Conservation (phyloP, 2,797 vertebrate genomes). For the Rhinatrema bivittatum region DNA sequence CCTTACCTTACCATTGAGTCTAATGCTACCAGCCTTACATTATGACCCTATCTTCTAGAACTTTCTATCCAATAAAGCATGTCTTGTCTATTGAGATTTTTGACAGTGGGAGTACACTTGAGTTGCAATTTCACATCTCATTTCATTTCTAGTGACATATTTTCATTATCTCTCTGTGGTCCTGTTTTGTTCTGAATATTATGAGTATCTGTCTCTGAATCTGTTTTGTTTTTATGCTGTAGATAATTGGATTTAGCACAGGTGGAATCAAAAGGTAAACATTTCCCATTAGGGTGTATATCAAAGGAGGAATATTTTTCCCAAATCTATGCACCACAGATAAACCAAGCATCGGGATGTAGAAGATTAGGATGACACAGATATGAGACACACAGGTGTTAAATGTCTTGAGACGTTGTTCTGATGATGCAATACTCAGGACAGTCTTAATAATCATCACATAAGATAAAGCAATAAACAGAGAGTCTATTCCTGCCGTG, state of each 20-base stretch:
- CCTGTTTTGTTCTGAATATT: conserved; percentile 1
- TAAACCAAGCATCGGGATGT: conserved; percentile 51
- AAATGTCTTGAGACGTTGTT: conserved; percentile 43
- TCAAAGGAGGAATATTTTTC: conserved; percentile 24
- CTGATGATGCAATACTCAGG: conserved; percentile 23
- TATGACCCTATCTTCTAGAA: no score
- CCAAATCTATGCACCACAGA: conserved; percentile 49
- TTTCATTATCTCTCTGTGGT: no score
- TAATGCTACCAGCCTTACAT: no score
- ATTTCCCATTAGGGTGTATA: conserved; percentile 30
- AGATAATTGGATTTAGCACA: conserved; percentile 31
- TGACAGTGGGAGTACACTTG: no score
- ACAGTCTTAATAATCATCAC: conserved; percentile 43
- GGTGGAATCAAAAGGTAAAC: conserved; percentile 27
- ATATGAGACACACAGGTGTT: conserved; percentile 68
- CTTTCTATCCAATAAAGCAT: no score
- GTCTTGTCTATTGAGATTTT: no score
- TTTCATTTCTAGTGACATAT: no score
- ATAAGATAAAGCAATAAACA: conserved; percentile 52
- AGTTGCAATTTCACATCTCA: no score
- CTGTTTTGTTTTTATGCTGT: conserved; percentile 30
- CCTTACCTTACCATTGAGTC: no score
- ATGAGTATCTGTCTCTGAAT: conserved; percentile 13
- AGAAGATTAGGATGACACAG: conserved; percentile 45
- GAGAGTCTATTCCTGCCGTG: no score